Percentiles rank a stretch among this genome's conserved stretches.
Conservation (phyloP, 2,113 vertebrate genomes). For the Ceyx margarethae region DNA sequence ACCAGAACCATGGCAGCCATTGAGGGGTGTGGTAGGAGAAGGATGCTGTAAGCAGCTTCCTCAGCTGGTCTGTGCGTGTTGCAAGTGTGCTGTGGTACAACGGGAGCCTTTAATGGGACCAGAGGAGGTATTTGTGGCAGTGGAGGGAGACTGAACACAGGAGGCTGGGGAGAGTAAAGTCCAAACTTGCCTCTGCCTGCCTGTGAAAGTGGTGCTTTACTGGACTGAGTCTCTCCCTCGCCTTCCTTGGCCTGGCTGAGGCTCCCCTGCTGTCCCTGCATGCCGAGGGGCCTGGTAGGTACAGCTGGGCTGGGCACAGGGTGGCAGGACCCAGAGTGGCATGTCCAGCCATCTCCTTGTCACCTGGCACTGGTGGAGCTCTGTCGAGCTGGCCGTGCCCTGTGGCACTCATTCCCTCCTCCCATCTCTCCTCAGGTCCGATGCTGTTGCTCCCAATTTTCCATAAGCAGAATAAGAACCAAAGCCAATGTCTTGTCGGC, state of each 20-base stretch:
- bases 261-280: background rate
- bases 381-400: background rate
- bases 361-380: background rate
- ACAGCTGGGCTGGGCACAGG: rapidly evolving
- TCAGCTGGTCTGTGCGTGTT: background rate
- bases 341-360: rapidly evolving
- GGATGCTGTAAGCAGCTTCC: background rate
- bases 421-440: constrained; percentile 70
- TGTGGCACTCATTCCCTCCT: constrained; percentile 57
- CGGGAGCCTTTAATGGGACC: background rate
- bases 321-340: rapidly evolving
- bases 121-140: background rate
- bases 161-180: background rate
- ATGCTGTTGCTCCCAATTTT: constrained; percentile 78
- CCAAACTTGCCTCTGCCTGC: background rate
- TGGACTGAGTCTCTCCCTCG: background rate
- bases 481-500: constrained; percentile 62
- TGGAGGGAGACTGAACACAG: background rate
- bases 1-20: background rate
- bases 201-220: background rate
- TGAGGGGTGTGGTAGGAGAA: background rate
- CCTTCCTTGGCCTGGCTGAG: background rate
- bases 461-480: constrained; percentile 80
- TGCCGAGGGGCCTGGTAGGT: background rate
- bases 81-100: no score